These are phyloP conservation scores for Synaphobranchus kaupii DNA, from an alignment of 2,797 vertebrate species.

Conservation along the genomic window DNA sequence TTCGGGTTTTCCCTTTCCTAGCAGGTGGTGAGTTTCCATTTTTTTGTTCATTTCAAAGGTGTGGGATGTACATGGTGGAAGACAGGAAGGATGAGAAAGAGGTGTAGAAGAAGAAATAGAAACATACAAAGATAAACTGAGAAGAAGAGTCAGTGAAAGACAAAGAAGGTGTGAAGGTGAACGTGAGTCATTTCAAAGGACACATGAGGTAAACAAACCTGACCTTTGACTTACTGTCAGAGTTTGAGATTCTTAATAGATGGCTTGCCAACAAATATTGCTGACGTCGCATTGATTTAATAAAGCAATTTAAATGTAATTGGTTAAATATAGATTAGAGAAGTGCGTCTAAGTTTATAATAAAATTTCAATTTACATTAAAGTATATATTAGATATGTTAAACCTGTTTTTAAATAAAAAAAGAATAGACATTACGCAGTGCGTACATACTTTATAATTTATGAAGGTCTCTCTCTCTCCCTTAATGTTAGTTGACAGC, in stretches of 20 bases:
- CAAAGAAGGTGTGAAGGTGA: neutral
- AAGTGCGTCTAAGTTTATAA: neutral
- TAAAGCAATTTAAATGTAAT: neutral
- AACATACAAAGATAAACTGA: neutral
- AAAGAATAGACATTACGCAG: neutral
- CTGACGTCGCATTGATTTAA: neutral
- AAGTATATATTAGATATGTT: neutral
- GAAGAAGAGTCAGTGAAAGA: neutral
- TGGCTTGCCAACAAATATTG: neutral
- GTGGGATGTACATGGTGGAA: neutral
- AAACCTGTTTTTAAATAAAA: neutral
- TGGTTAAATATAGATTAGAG: neutral
- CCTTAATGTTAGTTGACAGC: constrained; percentile 49
- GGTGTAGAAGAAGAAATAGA: constrained; percentile 18
- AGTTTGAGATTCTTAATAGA: neutral
- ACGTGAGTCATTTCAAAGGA: neutral
- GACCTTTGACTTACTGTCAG: constrained; percentile 11
- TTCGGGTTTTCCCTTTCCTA: constrained; percentile 26
- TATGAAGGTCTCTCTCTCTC: constrained; percentile 21
- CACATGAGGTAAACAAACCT: neutral
- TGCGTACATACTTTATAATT: neutral
- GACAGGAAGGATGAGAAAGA: neutral
- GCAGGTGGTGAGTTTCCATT: constrained; percentile 47
- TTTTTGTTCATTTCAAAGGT: constrained; percentile 17
- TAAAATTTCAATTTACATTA: neutral